phyloP scores from a whole-genome alignment of 2,113 vertebrate species.

The Archocentrus centrarchus region DNA sequence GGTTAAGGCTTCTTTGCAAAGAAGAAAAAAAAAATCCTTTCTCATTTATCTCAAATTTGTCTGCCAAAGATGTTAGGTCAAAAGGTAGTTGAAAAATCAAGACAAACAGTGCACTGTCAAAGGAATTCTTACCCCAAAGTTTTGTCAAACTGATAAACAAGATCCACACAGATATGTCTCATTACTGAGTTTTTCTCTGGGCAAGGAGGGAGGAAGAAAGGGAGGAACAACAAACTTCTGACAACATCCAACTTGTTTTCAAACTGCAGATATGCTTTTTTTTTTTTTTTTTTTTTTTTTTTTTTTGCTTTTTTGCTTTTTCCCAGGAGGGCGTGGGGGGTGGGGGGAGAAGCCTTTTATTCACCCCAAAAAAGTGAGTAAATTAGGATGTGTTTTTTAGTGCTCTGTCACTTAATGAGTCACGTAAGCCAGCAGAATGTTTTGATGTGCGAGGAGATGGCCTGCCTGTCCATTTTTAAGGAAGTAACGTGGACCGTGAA shows the following conservation, averaged over 20 bases:
- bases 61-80: constrained; percentile 1
- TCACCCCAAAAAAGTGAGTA: background rate
- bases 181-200: constrained; percentile 34
- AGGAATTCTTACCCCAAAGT: constrained; percentile 1
- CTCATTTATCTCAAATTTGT: background rate
- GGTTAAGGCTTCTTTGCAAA: background rate
- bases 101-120: background rate
- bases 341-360: background rate
- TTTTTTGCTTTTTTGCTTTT: background rate
- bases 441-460: constrained; percentile 28
- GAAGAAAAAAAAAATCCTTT: background rate
- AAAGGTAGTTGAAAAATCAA: background rate
- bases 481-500: background rate
- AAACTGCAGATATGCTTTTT: background rate
- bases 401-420: constrained; percentile 30
- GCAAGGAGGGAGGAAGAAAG: background rate
- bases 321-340: background rate
- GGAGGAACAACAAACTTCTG: background rate
- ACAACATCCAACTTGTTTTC: constrained; percentile 13
- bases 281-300: background rate
- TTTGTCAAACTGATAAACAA: constrained; percentile 7
- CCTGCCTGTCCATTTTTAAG: background rate
- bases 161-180: constrained; percentile 28
- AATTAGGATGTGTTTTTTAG: background rate
- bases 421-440: background rate